Percentiles rank a stretch among this genome's conserved stretches.
Conservation (phyloP, 2,797 vertebrate species). For the Hypotaenidia philippensis region DNA sequence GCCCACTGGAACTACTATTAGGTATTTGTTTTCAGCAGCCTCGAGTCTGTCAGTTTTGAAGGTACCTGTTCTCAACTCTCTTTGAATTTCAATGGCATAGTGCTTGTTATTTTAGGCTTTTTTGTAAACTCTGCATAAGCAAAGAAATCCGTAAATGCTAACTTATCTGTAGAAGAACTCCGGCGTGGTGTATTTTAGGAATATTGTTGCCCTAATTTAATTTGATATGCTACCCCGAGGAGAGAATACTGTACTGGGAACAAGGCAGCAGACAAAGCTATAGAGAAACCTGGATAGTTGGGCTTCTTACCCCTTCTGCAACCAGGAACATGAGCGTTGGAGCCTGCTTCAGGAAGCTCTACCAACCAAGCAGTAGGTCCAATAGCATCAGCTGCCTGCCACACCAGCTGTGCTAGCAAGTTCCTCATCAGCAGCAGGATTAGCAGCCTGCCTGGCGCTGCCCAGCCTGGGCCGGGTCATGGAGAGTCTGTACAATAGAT, state of each 20-base stretch:
- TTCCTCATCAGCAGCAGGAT: background rate
- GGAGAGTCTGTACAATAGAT: background rate
- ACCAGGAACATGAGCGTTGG: background rate
- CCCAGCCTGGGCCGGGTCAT: rapidly evolving
- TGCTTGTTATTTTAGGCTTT: background rate
- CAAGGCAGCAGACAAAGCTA: background rate
- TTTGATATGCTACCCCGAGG: background rate
- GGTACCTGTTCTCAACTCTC: background rate
- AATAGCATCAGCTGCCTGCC: background rate
- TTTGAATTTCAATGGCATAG: background rate
- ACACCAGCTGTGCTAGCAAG: background rate
- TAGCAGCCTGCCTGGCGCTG: background rate
- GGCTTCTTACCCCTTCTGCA: background rate
- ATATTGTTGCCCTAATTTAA: background rate
- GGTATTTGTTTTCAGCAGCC: background rate
- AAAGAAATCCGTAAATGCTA: background rate
- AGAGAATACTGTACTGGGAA: background rate
- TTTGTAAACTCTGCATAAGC: background rate
- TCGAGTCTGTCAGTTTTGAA: background rate
- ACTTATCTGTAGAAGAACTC: background rate
- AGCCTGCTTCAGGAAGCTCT: background rate
- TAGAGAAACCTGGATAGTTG: background rate
- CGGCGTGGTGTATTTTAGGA: background rate
- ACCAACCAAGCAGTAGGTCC: background rate
- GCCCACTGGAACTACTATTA: background rate